phyloP scores from a whole-genome alignment of 2,888 invertebrate species.

The Schizaphis graminum region DNA sequence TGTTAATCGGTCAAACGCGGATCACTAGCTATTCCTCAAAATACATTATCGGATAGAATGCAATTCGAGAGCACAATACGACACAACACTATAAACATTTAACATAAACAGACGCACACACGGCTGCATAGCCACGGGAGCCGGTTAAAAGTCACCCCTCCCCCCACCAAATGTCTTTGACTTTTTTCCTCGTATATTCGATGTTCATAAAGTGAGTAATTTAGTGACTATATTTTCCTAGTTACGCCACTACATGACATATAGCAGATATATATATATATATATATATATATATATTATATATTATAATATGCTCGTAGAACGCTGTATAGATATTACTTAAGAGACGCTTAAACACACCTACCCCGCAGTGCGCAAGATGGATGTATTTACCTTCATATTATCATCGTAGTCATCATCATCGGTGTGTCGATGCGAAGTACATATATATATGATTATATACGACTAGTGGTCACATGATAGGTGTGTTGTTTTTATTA shows the following conservation, averaged over 20 bases:
- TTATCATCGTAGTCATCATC: not conserved
- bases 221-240: not conserved
- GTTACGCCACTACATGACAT: not conserved
- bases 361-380: not conserved
- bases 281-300: not conserved
- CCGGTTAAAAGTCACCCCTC: too few relatives aligned
- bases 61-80: not conserved
- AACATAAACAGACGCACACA: not conserved
- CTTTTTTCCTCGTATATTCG: not conserved
- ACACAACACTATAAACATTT: not conserved
- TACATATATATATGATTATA: not conserved
- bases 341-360: not conserved
- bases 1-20: not conserved
- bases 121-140: too few relatives aligned
- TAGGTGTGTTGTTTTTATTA: constrained; percentile 5
- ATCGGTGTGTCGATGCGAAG: not conserved
- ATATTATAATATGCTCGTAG: not conserved
- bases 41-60: not conserved
- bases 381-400: not conserved
- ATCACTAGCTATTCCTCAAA: not conserved
- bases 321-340: not conserved
- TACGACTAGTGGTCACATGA: not conserved
- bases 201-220: not conserved
- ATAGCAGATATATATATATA: too few relatives aligned
- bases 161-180: not conserved